These are phyloP conservation scores for Trinectes maculatus DNA, from an alignment of 2,113 vertebrate genomes.

Conservation along the genomic window DNA sequence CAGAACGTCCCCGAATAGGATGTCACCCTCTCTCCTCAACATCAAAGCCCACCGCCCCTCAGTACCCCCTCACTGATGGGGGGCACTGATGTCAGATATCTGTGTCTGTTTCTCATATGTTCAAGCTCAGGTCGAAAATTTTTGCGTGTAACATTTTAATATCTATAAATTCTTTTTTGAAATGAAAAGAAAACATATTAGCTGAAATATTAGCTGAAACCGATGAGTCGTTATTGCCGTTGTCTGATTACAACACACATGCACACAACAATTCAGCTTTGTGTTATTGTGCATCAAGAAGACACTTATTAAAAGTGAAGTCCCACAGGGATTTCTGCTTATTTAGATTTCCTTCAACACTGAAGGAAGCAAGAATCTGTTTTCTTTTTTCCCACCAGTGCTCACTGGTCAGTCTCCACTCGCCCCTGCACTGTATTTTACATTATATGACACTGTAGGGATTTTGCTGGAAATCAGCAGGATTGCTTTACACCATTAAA, in stretches of 20 bases:
- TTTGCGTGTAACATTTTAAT: background rate
- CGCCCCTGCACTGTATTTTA: constrained; percentile 17
- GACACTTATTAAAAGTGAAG: background rate
- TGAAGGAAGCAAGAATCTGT: background rate
- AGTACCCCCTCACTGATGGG: background rate
- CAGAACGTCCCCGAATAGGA: constrained; percentile 40
- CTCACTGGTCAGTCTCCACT: background rate
- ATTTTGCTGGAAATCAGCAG: constrained; percentile 22
- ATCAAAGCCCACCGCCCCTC: background rate
- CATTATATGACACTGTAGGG: constrained; percentile 27
- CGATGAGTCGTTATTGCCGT: background rate
- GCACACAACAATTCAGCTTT: background rate
- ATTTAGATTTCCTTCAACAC: background rate
- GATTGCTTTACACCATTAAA: constrained; percentile 17
- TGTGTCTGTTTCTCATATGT: constrained; percentile 23
- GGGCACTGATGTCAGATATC: constrained; percentile 33
- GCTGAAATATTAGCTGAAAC: background rate
- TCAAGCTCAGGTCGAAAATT: background rate
- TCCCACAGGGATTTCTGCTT: background rate
- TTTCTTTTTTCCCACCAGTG: constrained; percentile 4
- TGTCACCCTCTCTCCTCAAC: constrained; percentile 20
- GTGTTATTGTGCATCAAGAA: background rate
- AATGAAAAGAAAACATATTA: background rate
- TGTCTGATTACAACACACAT: background rate
- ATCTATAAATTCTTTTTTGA: background rate